These are phyloP conservation scores for Zoanthus solanderi DNA, from an alignment of 92 coral and sea anemone genomes.

Conservation along the genomic window DNA sequence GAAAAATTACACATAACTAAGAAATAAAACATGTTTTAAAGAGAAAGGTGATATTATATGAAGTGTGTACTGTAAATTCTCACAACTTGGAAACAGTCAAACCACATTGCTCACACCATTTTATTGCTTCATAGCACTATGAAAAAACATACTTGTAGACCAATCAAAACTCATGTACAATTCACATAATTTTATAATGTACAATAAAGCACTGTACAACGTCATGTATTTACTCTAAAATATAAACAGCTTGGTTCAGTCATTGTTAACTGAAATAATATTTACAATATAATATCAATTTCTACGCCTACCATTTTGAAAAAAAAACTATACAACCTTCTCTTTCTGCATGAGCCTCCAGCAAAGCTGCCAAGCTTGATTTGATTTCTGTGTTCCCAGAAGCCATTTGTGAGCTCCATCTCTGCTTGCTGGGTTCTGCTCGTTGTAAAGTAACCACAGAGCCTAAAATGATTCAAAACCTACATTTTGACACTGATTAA, in stretches of 20 bases:
- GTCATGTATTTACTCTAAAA: too few species aligned
- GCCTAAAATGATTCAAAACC: constrained; percentile 62
- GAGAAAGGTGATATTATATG: not conserved
- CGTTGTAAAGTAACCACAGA: constrained; percentile 83
- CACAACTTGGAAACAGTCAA: too few species aligned
- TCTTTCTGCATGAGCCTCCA: constrained; percentile 91
- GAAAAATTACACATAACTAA: not conserved
- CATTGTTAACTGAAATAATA: too few species aligned
- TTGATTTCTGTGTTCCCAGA: constrained; percentile 86
- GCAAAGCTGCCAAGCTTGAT: constrained; percentile 96
- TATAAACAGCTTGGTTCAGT: too few species aligned
- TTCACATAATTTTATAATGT: not conserved
- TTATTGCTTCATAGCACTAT: too few species aligned
- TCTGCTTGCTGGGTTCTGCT: constrained; percentile 74
- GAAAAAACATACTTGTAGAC: too few species aligned
- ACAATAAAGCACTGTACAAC: too few species aligned
- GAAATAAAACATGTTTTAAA: not conserved
- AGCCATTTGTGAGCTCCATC: constrained; percentile 96
- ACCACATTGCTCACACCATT: too few species aligned
- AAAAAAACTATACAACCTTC: constrained; percentile 63
- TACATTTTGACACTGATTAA: not conserved
- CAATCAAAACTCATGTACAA: not conserved
- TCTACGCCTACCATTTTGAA: too few species aligned
- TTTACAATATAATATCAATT: too few species aligned
- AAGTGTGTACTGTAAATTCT: too few species aligned